phyloP scores from a whole-genome alignment of 1,140 invertebrate genomes.

The Drosophila lowei region DNA sequence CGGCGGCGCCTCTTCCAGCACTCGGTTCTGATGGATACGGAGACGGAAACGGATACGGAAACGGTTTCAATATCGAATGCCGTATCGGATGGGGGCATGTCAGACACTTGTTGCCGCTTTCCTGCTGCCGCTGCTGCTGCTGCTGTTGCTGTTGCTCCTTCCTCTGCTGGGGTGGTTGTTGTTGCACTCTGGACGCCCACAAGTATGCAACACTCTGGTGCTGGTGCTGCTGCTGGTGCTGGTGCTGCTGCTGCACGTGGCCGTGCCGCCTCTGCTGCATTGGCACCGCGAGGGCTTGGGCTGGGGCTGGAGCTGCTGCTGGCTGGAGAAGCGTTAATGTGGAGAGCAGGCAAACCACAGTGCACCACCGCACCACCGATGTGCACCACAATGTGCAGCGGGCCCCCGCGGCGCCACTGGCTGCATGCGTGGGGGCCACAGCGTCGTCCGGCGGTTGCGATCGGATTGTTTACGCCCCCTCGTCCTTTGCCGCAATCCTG shows the following conservation, averaged over 20 bases:
- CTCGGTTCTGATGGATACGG: constrained; percentile 21
- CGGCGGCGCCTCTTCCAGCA: constrained; percentile 57
- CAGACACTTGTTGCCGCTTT: constrained; percentile 35
- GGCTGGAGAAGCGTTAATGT: constrained; percentile 31
- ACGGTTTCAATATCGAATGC: constrained; percentile 30
- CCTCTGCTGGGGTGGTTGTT: not conserved
- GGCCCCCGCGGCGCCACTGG: constrained; percentile 82
- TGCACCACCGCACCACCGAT: constrained; percentile 59
- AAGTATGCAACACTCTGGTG: constrained; percentile 48
- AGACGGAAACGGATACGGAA: constrained; percentile 13
- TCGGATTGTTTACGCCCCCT: constrained; percentile 61
- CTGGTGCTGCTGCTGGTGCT: constrained; percentile 6
- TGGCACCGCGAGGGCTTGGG: constrained; percentile 81
- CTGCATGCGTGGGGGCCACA: constrained; percentile 83
- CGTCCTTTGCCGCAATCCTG: constrained; percentile 8
- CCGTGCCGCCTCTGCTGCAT: constrained; percentile 50
- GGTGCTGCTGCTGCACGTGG: constrained; percentile 28
- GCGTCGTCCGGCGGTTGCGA: constrained; percentile 76
- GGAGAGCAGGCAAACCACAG: constrained; percentile 43
- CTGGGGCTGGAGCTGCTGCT: constrained; percentile 41
- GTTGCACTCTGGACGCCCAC: constrained; percentile 44
- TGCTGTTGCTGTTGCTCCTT: constrained; percentile 11
- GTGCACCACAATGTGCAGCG: constrained; percentile 67
- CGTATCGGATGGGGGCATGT: constrained; percentile 45
- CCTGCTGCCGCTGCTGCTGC: constrained; percentile 4